Conservation (phyloP, 2,113 vertebrate genomes). For the Marmota flaviventris region DNA sequence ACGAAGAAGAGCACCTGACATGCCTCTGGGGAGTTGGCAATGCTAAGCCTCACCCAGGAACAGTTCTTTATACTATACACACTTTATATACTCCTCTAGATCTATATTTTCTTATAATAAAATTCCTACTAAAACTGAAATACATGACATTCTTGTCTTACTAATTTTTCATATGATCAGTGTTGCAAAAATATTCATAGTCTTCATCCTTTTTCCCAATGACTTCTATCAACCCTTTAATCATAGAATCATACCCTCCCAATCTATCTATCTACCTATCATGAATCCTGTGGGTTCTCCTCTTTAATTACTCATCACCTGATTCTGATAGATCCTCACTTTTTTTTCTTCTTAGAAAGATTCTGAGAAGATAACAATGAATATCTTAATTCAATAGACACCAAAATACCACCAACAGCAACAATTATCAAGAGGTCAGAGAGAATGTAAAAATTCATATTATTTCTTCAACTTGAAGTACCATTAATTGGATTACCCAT, state of each 20-base stretch:
- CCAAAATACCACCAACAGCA: neutral
- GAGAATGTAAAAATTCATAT: neutral
- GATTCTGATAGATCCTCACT: neutral
- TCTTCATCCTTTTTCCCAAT: slow-evolving; percentile 48
- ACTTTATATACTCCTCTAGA: neutral
- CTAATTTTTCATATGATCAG: slow-evolving; percentile 23
- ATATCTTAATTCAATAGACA: neutral
- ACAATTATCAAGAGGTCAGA: neutral
- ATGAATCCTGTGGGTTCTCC: neutral
- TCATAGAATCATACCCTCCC: slow-evolving; percentile 13
- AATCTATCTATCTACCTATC: neutral
- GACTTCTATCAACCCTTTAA: neutral
- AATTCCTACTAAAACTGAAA: slow-evolving; percentile 31
- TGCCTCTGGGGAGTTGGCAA: neutral
- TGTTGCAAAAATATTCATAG: slow-evolving; percentile 21
- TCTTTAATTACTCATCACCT: slow-evolving; percentile 37
- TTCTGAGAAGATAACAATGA: neutral
- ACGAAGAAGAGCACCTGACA: neutral
- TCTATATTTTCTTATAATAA: neutral
- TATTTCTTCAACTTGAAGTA: slow-evolving; percentile 13
- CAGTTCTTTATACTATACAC: neutral
- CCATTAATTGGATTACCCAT: neutral
- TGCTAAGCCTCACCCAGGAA: neutral
- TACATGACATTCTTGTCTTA: slow-evolving; percentile 23
- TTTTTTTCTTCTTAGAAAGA: neutral